Evolutionary conservation across 2,797 vertebrate genomes (phyloP).

Genomic region (Adelosebastes latens): DNA sequence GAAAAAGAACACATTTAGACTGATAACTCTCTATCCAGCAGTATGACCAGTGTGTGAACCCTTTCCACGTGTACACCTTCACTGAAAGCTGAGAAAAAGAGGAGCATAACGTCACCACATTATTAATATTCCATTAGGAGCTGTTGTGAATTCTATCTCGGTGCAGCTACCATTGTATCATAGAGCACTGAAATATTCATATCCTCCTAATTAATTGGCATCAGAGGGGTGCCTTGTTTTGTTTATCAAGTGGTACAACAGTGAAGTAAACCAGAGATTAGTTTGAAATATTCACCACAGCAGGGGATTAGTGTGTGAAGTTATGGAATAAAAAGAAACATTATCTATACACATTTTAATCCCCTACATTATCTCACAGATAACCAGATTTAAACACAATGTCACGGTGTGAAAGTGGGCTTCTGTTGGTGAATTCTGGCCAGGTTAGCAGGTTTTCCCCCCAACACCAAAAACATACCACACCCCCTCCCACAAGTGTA

Average conservation of each 20-base stretch:
- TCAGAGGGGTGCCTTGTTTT: conserved; percentile 75
- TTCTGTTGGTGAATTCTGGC: conserved; percentile 28
- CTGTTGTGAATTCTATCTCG: conserved; percentile 81
- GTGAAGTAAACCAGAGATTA: conserved; percentile 77
- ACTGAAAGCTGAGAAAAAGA: conserved; percentile 73
- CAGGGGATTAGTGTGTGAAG: conserved; percentile 60
- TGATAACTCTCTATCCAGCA: neutral
- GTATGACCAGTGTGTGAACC: conserved; percentile 66
- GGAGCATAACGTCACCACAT: conserved; percentile 70
- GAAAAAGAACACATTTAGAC: neutral
- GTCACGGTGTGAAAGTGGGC: neutral
- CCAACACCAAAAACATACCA: conserved; percentile 21
- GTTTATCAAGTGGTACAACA: conserved; percentile 69
- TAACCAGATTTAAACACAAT: conserved; percentile 27
- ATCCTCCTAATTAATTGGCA: conserved; percentile 84
- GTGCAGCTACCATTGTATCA: conserved; percentile 80
- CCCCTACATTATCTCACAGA: conserved; percentile 57
- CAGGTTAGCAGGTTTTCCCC: conserved; percentile 5
- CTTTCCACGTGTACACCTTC: conserved; percentile 51
- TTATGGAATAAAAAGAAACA: conserved; percentile 59
- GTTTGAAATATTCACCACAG: conserved; percentile 70
- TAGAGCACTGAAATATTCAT: conserved; percentile 85
- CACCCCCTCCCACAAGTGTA: conserved; percentile 58
- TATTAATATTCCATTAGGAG: conserved; percentile 84
- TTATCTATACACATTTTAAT: conserved; percentile 48